Evolutionary conservation across 2,797 vertebrate species (phyloP).

Genomic region (Tokudaia tokunoshimensis): DNA sequence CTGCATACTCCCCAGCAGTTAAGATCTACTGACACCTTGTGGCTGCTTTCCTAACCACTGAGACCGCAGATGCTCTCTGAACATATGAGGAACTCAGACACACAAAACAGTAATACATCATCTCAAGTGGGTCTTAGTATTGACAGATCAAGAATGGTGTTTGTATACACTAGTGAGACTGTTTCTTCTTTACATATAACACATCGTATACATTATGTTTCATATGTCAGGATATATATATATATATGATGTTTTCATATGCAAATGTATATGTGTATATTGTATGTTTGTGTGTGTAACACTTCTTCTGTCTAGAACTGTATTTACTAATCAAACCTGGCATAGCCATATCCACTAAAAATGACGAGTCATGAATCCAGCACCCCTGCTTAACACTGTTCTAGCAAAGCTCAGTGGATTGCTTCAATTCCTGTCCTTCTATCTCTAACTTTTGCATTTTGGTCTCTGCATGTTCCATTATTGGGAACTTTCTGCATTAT

Average conservation of each 20-base stretch:
- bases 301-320: not conserved
- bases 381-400: not conserved
- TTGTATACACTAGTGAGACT: not conserved
- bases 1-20: not conserved
- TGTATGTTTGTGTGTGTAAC: not conserved
- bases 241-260: not conserved
- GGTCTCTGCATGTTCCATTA: not conserved
- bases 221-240: not conserved
- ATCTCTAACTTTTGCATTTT: not conserved
- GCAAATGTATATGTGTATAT: not conserved
- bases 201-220: not conserved
- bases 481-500: not conserved
- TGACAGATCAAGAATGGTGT: not conserved
- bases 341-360: not conserved
- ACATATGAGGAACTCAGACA: not conserved
- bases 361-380: not conserved
- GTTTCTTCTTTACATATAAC: not conserved
- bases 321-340: not conserved
- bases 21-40: conserved; percentile 21
- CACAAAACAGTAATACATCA: not conserved
- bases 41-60: not conserved
- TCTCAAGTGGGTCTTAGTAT: not conserved
- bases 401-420: not conserved
- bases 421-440: not conserved
- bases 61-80: not conserved